These are phyloP conservation scores for Eremophila alpestris DNA, from an alignment of 2,797 vertebrate species.

Conservation along the genomic window DNA sequence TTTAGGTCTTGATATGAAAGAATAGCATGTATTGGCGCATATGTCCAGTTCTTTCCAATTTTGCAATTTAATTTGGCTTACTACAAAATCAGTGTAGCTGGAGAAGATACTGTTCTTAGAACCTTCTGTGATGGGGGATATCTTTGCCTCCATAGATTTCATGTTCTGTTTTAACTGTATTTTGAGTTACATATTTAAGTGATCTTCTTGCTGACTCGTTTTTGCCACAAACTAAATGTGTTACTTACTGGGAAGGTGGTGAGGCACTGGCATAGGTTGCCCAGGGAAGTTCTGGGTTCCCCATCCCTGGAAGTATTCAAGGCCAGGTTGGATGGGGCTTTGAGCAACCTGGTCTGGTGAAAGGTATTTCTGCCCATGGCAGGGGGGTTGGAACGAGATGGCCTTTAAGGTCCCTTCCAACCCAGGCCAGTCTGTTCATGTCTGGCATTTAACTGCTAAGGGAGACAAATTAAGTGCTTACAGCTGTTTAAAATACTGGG, in stretches of 20 bases:
- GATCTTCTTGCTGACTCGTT: background rate
- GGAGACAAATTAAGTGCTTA: background rate
- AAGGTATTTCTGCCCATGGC: background rate
- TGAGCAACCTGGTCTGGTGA: background rate
- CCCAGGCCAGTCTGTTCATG: background rate
- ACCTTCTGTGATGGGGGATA: background rate
- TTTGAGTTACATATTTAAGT: background rate
- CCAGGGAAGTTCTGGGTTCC: background rate
- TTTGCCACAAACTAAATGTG: background rate
- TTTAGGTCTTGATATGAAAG: background rate
- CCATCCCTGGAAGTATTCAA: background rate
- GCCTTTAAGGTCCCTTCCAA: background rate
- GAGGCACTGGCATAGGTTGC: background rate
- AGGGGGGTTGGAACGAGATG: background rate
- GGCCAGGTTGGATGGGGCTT: background rate
- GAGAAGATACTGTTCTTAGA: background rate
- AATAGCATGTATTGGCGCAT: background rate
- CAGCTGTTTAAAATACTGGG: background rate
- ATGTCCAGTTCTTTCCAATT: background rate
- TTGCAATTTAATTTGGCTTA: background rate
- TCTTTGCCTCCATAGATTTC: background rate
- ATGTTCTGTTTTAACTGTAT: background rate
- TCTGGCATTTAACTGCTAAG: background rate
- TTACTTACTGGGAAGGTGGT: background rate
- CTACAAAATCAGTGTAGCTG: background rate